Percentiles rank a stretch among this genome's conserved stretches.
Conservation (phyloP, 2,113 vertebrate genomes). For the Rafetus swinhoei region DNA sequence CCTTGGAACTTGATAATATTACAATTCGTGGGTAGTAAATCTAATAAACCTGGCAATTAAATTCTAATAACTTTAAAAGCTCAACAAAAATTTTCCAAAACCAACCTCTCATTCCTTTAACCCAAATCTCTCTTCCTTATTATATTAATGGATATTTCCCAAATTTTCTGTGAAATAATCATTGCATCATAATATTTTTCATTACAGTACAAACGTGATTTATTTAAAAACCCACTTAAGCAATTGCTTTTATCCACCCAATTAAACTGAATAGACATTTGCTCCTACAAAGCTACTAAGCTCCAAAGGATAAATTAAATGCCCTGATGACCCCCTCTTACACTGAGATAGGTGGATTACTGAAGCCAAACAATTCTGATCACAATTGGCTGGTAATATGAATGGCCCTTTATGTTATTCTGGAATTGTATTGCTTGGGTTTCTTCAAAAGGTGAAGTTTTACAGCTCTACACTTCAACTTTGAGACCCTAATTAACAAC, state of each 20-base stretch:
- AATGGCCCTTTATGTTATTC: not conserved
- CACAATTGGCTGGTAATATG: not conserved
- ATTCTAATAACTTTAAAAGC: constrained; percentile 36
- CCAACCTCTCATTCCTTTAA: not conserved
- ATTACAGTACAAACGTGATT: not conserved
- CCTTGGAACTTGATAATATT: constrained; percentile 20
- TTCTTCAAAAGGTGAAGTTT: not conserved
- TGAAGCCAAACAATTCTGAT: not conserved
- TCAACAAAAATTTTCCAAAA: not conserved
- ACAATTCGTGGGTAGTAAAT: not conserved
- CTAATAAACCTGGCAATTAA: constrained; percentile 12
- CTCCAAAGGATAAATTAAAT: rapidly evolving
- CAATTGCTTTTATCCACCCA: not conserved
- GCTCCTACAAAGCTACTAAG: not conserved
- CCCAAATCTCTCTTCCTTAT: not conserved
- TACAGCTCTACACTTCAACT: not conserved
- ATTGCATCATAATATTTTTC: not conserved
- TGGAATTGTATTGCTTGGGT: not conserved
- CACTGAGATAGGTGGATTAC: rapidly evolving
- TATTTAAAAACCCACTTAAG: not conserved
- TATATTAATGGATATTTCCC: not conserved
- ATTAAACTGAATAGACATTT: not conserved
- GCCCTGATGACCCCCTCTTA: not conserved
- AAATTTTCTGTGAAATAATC: not conserved
- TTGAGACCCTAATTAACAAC: not conserved